A percentile compares a stretch with the other conserved stretches of the same genome.
These are phyloP conservation scores for Leptoclinus maculatus DNA, from an alignment of 2,797 vertebrate species.

Conservation along the genomic window DNA sequence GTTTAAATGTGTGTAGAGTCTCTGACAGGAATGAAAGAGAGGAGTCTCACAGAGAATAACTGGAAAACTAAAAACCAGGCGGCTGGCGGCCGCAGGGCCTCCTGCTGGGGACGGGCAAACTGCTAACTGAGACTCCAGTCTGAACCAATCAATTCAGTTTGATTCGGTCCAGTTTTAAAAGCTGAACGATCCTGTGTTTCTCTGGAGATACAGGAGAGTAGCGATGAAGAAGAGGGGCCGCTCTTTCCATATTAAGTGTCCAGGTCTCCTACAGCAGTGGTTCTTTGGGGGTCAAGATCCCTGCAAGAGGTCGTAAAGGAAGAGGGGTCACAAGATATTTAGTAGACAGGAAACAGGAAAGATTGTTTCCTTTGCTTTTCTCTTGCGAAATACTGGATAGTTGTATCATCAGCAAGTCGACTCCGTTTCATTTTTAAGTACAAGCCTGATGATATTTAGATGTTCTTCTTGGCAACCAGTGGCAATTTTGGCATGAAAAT, in stretches of 20 bases:
- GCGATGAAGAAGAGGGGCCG: background rate
- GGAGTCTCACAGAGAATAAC: background rate
- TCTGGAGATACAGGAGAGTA: background rate
- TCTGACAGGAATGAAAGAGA: conserved; percentile 17
- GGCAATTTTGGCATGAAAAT: too few relatives aligned
- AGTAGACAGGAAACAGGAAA: background rate
- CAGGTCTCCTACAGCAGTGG: background rate
- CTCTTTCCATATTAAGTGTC: background rate
- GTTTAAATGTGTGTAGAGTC: background rate
- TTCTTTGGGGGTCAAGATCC: background rate
- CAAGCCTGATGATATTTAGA: background rate
- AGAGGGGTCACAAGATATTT: background rate
- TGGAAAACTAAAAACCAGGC: conserved; percentile 12
- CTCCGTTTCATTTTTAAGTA: background rate
- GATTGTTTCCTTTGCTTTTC: background rate
- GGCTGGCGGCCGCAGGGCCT: too few relatives aligned
- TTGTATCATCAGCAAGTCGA: background rate
- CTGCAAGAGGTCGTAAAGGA: background rate
- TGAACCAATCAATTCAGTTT: conserved; percentile 23
- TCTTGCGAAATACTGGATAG: background rate
- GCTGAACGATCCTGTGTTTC: background rate
- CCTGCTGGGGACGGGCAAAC: conserved; percentile 12
- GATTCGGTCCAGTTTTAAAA: background rate
- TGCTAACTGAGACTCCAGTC: background rate
- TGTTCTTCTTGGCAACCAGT: background rate